Conservation (phyloP, 1,140 invertebrate genomes). For the Eulimnadia texana region DNA sequence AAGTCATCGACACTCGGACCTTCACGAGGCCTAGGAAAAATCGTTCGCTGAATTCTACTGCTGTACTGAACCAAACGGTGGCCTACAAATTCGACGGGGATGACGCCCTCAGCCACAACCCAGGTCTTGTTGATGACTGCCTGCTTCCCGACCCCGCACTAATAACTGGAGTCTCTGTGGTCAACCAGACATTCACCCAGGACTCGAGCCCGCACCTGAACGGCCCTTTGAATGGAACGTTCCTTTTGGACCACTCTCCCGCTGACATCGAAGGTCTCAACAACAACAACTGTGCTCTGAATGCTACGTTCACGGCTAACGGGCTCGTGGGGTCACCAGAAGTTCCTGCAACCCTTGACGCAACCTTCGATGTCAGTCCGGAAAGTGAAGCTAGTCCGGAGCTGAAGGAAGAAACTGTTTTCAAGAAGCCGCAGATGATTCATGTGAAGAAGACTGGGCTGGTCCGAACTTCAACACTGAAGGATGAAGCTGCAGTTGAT, state of each 20-base stretch:
- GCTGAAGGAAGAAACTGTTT: no score
- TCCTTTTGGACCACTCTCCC: background rate
- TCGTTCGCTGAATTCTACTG: background rate
- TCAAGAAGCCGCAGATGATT: no score
- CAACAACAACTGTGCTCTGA: background rate
- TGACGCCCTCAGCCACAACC: background rate
- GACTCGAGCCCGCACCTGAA: background rate
- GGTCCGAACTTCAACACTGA: no score
- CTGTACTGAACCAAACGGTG: background rate
- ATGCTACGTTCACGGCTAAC: background rate
- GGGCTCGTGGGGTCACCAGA: background rate
- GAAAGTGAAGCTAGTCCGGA: background rate
- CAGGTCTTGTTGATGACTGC: background rate
- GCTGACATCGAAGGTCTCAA: background rate
- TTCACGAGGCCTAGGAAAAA: slow-evolving; percentile 5
- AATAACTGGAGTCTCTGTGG: background rate
- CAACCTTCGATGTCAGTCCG: background rate
- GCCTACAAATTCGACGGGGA: background rate
- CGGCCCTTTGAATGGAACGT: background rate
- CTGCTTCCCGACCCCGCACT: background rate
- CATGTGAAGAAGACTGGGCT: no score
- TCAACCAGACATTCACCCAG: background rate
- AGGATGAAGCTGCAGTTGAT: no score
- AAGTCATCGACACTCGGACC: slow-evolving; percentile 5
- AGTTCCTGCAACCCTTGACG: background rate